Evolutionary conservation across 2,797 vertebrate species (phyloP).

Genomic region (Natrix natrix): DNA sequence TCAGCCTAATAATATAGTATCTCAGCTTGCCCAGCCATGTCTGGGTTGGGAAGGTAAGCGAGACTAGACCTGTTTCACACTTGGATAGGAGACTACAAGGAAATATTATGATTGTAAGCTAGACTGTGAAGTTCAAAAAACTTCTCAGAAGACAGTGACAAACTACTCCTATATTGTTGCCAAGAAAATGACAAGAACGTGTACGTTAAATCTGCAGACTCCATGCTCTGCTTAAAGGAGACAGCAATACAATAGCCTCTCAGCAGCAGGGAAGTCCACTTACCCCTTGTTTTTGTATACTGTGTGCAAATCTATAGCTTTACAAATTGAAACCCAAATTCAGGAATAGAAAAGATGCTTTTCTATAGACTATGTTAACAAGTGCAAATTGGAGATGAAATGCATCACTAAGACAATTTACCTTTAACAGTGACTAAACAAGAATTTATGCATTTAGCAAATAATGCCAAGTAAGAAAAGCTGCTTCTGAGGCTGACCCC

Average conservation of each 20-base stretch:
- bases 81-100: background rate
- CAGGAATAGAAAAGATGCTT: background rate
- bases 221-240: background rate
- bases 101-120: background rate
- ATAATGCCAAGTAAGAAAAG: background rate
- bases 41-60: background rate
- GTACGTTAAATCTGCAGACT: background rate
- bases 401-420: background rate
- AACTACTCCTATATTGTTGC: background rate
- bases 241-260: background rate
- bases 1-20: background rate
- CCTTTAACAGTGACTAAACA: background rate
- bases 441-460: background rate
- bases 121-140: background rate
- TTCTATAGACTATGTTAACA: background rate
- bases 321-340: background rate
- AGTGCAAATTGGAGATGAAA: background rate
- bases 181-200: background rate
- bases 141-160: background rate
- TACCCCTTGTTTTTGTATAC: background rate
- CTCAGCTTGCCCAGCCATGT: background rate
- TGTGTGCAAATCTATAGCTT: background rate
- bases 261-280: background rate
- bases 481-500: background rate
- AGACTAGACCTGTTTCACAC: background rate